phyloP scores from a whole-genome alignment of 2,888 invertebrate genomes.

The Lochmaea crataegi region DNA sequence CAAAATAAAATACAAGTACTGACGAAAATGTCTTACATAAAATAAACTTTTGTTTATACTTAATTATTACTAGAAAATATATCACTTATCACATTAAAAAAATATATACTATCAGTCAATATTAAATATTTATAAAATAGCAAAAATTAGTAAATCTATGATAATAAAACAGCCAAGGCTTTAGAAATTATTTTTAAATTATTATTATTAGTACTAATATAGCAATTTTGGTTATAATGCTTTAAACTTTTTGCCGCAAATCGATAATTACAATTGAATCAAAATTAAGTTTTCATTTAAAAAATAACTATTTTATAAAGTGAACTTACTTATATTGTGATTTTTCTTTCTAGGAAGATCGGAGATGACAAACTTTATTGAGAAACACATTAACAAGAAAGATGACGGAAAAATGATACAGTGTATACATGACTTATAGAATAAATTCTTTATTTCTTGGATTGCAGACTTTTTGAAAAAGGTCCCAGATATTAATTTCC shows the following conservation, averaged over 20 bases:
- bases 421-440: too few species aligned
- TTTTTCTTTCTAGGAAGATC: too few species aligned
- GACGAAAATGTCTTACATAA: conserved; percentile 10
- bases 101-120: background rate
- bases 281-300: conserved; percentile 10
- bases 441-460: too few species aligned
- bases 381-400: too few species aligned
- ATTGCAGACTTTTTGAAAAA: too few species aligned
- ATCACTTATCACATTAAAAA: background rate
- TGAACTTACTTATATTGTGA: too few species aligned
- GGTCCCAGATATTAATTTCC: too few species aligned
- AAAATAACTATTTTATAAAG: background rate
- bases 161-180: conserved; percentile 25
- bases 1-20: conserved; percentile 23
- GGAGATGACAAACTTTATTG: too few species aligned
- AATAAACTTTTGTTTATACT: background rate
- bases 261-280: conserved; percentile 4
- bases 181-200: conserved; percentile 1
- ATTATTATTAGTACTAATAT: conserved; percentile 26
- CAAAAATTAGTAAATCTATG: conserved; percentile 12
- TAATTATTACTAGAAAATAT: background rate
- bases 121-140: background rate
- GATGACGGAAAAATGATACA: too few species aligned
- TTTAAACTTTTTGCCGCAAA: background rate
- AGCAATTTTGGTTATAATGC: conserved; percentile 23